Conservation (phyloP, 2,113 vertebrate species). For the Heptranchias perlo region DNA sequence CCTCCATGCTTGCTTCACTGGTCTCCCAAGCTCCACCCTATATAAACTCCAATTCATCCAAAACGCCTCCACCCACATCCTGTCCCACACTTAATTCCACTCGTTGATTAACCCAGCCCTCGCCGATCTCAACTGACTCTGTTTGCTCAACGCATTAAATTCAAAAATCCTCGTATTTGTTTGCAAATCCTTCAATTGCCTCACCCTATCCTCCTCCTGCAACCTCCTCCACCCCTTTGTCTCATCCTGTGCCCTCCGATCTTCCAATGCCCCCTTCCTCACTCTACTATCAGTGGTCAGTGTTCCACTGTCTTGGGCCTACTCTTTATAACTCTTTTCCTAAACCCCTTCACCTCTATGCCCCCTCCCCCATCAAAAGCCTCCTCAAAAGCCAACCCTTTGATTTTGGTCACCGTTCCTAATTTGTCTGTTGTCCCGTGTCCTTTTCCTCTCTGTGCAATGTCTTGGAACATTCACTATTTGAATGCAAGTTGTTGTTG, state of each 20-base stretch:
- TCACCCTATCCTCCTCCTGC: neutral
- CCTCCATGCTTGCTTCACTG: neutral
- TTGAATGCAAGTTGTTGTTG: neutral
- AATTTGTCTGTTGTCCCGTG: too few species aligned
- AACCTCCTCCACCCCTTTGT: neutral
- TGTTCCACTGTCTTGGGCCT: neutral
- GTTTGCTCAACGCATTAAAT: neutral
- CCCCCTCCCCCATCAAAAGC: neutral
- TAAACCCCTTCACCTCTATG: neutral
- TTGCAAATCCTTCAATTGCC: neutral
- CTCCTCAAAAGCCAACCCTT: neutral
- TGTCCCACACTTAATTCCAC: neutral
- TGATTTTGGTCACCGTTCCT: neutral
- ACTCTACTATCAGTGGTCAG: neutral
- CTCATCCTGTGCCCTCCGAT: neutral
- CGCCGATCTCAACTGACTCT: neutral
- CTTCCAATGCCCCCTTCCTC: neutral
- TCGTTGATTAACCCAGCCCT: neutral
- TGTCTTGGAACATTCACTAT: neutral
- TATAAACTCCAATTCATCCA: neutral
- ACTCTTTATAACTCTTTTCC: neutral
- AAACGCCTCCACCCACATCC: neutral
- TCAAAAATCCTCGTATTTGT: neutral
- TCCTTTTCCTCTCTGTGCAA: neutral
- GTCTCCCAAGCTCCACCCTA: neutral